Base-by-base conservation (phyloP, 2,888 invertebrate genomes). In the Uropetala carovei region DNA sequence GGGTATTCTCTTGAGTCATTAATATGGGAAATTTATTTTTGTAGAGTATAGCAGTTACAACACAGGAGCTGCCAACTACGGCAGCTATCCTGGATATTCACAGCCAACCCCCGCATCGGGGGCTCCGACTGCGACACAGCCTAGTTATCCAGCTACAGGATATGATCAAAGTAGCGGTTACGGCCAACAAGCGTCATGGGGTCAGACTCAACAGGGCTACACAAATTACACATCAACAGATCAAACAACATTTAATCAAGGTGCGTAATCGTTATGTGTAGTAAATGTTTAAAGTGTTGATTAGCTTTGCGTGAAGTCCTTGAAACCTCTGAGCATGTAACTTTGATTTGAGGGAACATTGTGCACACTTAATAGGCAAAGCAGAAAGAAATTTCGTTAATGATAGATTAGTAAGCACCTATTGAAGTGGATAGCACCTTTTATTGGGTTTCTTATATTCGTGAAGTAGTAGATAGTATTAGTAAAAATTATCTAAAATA, bases 41-140 rank as follows among this genome's bases (percentile, higher is more conserved):
- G 9, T 86, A 93, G 93, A 93, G 81, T 93, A 93, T 92, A 93
- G 93, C 84, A 93, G 84, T 92, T 93, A 93, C 92, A 93, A 93
- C 91, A 89, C 93, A 27, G 93, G 93, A n/a, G 93, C 92, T 86
- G 93, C 92, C 81, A 92, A 93, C 22, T 93, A 93, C 91, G 93
- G 93, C 43, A 92, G 93, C 91, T 93, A 93, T 84, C 92, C 93
- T 9, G 93, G 93, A n/a, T 93, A 93, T 91, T 93, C 93, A 0
- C 93, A 93, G 82, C 93, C 93, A 18, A 93, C 93, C 18, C 93
- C 93, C 75, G 93, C 93, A 16, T 92, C 93, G 22, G 93, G 93
- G 30, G 93, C 93, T 27, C 93, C 92, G 56, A 92, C 92, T 22
- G 92, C 93, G 56, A 89, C 89, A 13, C 89, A 89, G 56, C 92